phyloP scores from a whole-genome alignment of 2,888 invertebrate species.

The Steinernema carpocapsae region DNA sequence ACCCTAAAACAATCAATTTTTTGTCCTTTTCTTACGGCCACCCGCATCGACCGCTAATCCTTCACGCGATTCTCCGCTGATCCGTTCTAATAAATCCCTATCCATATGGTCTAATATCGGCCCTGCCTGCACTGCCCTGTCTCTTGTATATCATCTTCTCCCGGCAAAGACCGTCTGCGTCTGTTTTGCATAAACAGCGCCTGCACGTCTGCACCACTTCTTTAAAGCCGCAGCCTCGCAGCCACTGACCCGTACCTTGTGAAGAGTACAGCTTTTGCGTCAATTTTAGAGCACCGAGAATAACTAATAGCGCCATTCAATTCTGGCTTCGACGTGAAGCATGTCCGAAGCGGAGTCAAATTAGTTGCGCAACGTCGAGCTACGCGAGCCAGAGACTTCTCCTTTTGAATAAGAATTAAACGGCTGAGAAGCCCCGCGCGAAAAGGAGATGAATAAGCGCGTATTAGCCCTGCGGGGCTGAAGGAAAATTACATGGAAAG shows the following conservation, averaged over 20 bases:
- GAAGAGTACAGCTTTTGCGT: background rate
- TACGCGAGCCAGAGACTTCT: background rate
- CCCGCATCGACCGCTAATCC: constrained; percentile 24
- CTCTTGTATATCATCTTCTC: constrained; percentile 27
- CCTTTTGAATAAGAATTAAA: constrained; percentile 24
- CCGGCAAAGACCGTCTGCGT: background rate
- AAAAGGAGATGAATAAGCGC: constrained; percentile 21
- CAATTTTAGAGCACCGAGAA: background rate
- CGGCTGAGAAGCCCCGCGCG: constrained; percentile 9
- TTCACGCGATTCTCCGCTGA: constrained; percentile 18
- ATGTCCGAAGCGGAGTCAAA: constrained; percentile 10
- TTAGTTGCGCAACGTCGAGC: constrained; percentile 32
- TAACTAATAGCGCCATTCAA: constrained; percentile 12
- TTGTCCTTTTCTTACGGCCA: no score
- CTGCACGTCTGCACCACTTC: background rate
- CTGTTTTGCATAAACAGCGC: constrained; percentile 6
- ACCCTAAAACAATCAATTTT: constrained; percentile 14
- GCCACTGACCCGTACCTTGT: constrained; percentile 17
- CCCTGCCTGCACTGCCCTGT: background rate
- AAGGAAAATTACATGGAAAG: constrained; percentile 11
- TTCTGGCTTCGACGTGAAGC: background rate
- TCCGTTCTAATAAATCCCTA: constrained; percentile 21
- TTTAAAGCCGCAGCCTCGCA: background rate
- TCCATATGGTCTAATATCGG: constrained; percentile 24
- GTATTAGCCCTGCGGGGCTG: constrained; percentile 23